phyloP scores from a whole-genome alignment of 1,140 invertebrate species.

The Papilio helenus region DNA sequence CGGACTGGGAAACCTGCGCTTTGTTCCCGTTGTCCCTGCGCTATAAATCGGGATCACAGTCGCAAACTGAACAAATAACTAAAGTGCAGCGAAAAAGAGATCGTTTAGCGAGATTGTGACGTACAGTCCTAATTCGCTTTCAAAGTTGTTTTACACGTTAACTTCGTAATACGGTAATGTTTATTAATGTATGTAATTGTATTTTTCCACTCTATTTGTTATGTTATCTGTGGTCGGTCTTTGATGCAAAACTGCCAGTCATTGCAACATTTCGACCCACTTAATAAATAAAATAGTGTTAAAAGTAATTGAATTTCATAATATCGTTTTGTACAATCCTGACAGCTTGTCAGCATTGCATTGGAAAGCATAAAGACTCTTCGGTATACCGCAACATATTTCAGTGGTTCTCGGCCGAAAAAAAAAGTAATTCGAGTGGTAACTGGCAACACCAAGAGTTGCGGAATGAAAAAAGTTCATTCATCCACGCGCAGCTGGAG shows the following conservation, averaged over 20 bases:
- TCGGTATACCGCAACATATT: constrained; percentile 2
- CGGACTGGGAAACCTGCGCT: background rate
- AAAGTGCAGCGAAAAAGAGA: constrained; percentile 7
- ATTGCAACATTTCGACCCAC: too few species aligned
- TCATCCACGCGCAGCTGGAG: constrained; percentile 32
- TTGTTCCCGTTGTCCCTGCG: background rate
- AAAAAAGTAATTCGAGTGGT: constrained; percentile 54
- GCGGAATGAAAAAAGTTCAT: constrained; percentile 62
- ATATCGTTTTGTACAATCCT: background rate
- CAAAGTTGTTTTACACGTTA: background rate
- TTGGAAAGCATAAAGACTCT: background rate
- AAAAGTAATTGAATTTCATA: background rate
- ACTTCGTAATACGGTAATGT: background rate
- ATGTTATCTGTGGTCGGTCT: too few species aligned
- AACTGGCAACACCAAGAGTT: constrained; percentile 50
- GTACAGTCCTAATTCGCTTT: background rate
- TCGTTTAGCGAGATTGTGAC: constrained; percentile 28
- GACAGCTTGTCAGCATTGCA: background rate
- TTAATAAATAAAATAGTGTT: background rate
- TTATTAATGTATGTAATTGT: background rate
- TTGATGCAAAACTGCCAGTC: too few species aligned
- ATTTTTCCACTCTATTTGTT: too few species aligned
- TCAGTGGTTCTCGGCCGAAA: constrained; percentile 39
- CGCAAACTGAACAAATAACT: constrained; percentile 7
- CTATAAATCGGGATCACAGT: constrained; percentile 39